Evolutionary conservation across 2,888 invertebrate genomes (phyloP).

Genomic region (Diarsia rubi): DNA sequence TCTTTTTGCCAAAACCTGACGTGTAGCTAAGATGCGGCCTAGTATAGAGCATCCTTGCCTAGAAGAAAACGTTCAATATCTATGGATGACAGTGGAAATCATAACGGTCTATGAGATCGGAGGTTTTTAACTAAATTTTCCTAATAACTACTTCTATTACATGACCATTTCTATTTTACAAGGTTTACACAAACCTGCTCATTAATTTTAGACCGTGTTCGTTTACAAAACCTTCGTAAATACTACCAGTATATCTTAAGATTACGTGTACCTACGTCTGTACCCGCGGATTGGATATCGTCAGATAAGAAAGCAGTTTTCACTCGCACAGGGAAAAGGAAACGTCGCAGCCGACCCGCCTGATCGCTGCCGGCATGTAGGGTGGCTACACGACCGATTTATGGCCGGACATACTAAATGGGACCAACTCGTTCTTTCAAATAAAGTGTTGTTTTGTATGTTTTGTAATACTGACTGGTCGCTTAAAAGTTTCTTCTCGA

Average conservation of each 20-base stretch:
- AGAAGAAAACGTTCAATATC: no score
- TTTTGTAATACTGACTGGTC: not conserved
- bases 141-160: not conserved
- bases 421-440: not conserved
- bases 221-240: slow-evolving; percentile 14
- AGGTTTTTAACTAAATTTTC: not conserved
- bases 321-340: slow-evolving; percentile 79
- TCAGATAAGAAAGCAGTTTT: slow-evolving; percentile 82
- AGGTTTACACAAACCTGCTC: not conserved
- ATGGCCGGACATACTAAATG: not conserved
- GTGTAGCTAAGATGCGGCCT: no score
- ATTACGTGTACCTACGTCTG: slow-evolving; percentile 47
- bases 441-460: not conserved
- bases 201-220: not conserved
- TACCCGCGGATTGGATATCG: slow-evolving; percentile 69
- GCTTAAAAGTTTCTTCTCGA: not conserved
- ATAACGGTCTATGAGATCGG: no score
- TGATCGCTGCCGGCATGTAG: slow-evolving; percentile 66
- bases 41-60: no score
- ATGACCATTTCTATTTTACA: not conserved
- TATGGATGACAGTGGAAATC: no score
- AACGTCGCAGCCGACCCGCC: slow-evolving; percentile 58
- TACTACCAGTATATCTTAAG: slow-evolving; percentile 46
- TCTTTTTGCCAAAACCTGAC: no score
- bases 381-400: slow-evolving; percentile 25